Conservation (phyloP, 2,888 invertebrate species). For the Gastrophysa polygoni region DNA sequence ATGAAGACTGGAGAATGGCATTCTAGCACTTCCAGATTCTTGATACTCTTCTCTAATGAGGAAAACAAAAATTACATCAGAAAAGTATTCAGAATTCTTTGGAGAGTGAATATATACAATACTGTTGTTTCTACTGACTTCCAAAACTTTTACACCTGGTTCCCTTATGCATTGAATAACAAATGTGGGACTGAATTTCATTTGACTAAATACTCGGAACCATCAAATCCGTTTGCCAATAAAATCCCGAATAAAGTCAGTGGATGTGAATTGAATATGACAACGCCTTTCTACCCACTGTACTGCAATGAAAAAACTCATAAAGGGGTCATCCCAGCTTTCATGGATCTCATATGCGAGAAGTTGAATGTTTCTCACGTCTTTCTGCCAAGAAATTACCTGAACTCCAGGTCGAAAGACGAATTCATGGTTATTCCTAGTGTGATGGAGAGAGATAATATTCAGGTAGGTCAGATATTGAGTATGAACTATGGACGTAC, state of each 20-base stretch:
- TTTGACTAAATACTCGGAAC: not conserved
- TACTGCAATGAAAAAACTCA: not conserved
- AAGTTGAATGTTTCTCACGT: not conserved
- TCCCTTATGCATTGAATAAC: not conserved
- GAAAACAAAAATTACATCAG: not conserved
- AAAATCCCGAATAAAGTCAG: not conserved
- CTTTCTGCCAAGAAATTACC: not conserved
- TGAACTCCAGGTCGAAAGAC: not conserved
- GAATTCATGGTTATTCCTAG: not conserved
- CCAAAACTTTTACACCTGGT: conserved; percentile 1
- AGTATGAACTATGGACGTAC: not conserved
- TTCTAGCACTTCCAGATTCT: not conserved
- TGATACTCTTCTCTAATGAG: not conserved
- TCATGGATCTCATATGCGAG: not conserved
- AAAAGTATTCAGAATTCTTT: not conserved
- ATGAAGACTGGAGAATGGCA: not conserved
- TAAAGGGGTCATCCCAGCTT: not conserved
- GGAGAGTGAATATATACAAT: conserved; percentile 4
- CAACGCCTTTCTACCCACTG: not conserved
- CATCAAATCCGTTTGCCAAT: not conserved
- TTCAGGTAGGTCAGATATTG: not conserved
- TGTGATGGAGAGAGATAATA: not conserved
- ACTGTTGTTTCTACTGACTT: not conserved
- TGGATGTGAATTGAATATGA: not conserved
- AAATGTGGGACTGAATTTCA: conserved; percentile 1